These are phyloP conservation scores for Lamprotornis superbus DNA, from an alignment of 2,113 vertebrate species.

Conservation along the genomic window DNA sequence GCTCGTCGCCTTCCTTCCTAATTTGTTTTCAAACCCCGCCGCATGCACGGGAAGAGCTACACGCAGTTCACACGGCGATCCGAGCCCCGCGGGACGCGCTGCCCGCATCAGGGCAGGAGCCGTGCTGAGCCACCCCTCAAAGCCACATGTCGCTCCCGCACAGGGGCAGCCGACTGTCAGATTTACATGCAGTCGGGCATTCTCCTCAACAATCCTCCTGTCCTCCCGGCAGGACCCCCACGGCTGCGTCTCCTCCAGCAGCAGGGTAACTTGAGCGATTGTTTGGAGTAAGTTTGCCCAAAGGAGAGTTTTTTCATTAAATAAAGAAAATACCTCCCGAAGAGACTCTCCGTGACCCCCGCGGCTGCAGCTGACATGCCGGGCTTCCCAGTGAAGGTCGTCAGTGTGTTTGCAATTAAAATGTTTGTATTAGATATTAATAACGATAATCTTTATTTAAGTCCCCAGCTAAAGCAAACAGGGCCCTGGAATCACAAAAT, in stretches of 20 bases:
- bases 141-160: fast-evolving
- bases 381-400: slow-evolving; percentile 43
- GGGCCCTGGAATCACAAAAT: slow-evolving; percentile 43
- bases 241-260: neutral
- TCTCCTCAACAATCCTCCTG: no score
- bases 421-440: slow-evolving; percentile 77
- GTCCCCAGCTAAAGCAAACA: slow-evolving; percentile 70
- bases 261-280: slow-evolving; percentile 61
- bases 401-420: slow-evolving; percentile 69
- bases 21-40: neutral
- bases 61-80: no score
- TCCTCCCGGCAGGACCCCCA: neutral
- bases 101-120: neutral
- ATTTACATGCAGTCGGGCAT: neutral
- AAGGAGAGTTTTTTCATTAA: slow-evolving; percentile 55
- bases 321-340: slow-evolving; percentile 68
- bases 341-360: slow-evolving; percentile 59
- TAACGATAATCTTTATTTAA: slow-evolving; percentile 70
- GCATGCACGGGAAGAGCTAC: neutral
- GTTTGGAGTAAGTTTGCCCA: slow-evolving; percentile 50
- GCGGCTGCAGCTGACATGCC: slow-evolving; percentile 25
- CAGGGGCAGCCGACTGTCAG: no score
- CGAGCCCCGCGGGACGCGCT: neutral
- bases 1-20: no score
- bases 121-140: neutral